These are phyloP conservation scores for Tinamus guttatus DNA, from an alignment of 2,113 vertebrate species.

Conservation along the genomic window DNA sequence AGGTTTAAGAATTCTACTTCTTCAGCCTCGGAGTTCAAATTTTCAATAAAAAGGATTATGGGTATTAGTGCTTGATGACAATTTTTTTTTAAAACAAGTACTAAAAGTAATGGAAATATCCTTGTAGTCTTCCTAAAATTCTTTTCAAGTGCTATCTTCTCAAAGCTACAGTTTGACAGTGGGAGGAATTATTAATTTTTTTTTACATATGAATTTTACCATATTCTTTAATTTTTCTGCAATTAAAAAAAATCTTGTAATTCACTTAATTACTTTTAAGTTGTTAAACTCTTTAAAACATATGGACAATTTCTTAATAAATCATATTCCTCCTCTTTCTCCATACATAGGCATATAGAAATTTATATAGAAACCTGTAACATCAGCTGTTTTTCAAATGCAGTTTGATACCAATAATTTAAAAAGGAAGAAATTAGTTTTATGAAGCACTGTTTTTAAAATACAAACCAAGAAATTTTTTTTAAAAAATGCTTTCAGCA, in stretches of 20 bases:
- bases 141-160: not conserved
- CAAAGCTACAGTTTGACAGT: not conserved
- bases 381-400: not conserved
- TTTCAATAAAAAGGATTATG: conserved; percentile 73
- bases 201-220: not conserved
- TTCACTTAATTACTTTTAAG: not conserved
- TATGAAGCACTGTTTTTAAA: not conserved
- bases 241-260: not conserved
- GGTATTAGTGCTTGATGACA: conserved; percentile 68
- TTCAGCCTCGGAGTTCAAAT: conserved; percentile 15
- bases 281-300: not conserved
- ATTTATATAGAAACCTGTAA: not conserved
- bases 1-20: not conserved
- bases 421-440: not conserved
- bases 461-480: not conserved
- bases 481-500: conserved; percentile 28
- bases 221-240: not conserved
- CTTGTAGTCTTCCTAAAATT: not conserved
- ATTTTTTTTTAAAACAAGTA: not conserved
- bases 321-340: not conserved
- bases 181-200: not conserved
- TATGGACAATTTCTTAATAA: not conserved
- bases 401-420: not conserved
- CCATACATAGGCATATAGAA: not conserved
- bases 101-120: not conserved